A percentile compares a stretch with the other conserved stretches of the same genome.
Evolutionary conservation across 2,888 invertebrate genomes (phyloP).

Genomic region (Theristus sp.): DNA sequence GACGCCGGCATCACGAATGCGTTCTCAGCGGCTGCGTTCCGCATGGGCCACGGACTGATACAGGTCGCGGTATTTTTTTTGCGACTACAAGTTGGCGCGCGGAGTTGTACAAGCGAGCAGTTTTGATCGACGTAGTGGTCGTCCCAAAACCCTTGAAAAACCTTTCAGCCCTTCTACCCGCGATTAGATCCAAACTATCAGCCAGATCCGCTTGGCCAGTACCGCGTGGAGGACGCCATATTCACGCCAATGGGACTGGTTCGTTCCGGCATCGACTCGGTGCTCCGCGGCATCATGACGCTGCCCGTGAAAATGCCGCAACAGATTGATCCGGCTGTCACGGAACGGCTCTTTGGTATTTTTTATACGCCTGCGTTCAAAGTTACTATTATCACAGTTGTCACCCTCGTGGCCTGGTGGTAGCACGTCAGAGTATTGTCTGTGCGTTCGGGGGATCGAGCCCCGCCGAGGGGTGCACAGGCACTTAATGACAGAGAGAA

Average conservation of each 20-base stretch:
- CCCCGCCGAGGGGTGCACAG: too few relatives aligned
- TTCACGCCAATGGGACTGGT: constrained; percentile 36
- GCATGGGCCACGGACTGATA: background rate
- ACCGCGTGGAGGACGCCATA: background rate
- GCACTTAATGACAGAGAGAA: too few relatives aligned
- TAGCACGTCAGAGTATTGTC: too few relatives aligned
- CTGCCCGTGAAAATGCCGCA: constrained; percentile 52
- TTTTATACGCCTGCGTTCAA: background rate
- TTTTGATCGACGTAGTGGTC: background rate
- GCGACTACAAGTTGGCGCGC: too few relatives aligned
- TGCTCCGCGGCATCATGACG: constrained; percentile 69
- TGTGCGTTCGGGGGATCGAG: too few relatives aligned
- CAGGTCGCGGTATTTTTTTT: background rate
- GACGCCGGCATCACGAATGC: background rate
- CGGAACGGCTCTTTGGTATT: constrained; percentile 71
- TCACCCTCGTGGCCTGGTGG: too few relatives aligned
- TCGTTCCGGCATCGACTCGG: constrained; percentile 92
- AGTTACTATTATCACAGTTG: too few relatives aligned
- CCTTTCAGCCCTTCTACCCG: background rate
- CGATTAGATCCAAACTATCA: background rate
- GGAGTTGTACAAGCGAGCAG: too few relatives aligned
- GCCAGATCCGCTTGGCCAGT: background rate
- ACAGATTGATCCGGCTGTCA: constrained; percentile 50
- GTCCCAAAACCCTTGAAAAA: background rate
- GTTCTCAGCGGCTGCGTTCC: background rate